Percentiles rank a stretch among this genome's conserved stretches.
Conservation (phyloP, 2,888 invertebrate species). For the Caenorhabditis sp. region DNA sequence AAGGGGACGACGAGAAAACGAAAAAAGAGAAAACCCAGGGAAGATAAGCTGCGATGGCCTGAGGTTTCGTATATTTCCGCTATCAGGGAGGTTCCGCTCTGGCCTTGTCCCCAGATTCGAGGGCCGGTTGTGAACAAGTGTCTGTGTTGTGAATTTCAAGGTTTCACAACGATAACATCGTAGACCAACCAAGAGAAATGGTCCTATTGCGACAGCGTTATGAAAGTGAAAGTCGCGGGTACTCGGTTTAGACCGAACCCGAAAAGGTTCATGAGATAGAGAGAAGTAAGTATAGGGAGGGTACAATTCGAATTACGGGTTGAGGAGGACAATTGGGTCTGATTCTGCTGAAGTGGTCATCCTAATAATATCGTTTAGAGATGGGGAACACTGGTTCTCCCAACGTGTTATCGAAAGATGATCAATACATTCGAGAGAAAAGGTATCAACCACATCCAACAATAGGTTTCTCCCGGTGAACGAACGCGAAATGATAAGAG, state of each 20-base stretch:
- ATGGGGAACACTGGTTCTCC: not conserved
- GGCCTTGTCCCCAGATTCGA: no score
- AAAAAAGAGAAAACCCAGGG: not conserved
- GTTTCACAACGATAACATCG: conserved; percentile 22
- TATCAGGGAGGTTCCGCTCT: no score
- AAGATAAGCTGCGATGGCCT: not conserved
- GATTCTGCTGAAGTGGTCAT: not conserved
- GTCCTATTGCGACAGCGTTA: conserved; percentile 6
- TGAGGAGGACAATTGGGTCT: no score
- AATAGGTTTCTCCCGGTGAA: not conserved
- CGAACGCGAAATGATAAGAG: conserved; percentile 8
- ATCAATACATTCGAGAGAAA: not conserved
- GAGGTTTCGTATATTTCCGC: not conserved
- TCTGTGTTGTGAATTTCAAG: conserved; percentile 13
- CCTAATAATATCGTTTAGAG: not conserved
- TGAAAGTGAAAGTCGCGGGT: conserved; percentile 13
- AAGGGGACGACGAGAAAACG: not conserved
- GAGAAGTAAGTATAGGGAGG: not conserved
- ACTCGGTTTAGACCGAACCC: conserved; percentile 2
- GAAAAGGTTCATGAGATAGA: not conserved
- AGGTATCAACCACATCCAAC: not conserved
- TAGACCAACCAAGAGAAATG: conserved; percentile 25
- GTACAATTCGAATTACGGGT: not conserved
- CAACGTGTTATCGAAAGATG: not conserved
- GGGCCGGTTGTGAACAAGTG: not conserved